Base-by-base conservation (phyloP, 2,888 invertebrate genomes). In the Labia minor region DNA sequence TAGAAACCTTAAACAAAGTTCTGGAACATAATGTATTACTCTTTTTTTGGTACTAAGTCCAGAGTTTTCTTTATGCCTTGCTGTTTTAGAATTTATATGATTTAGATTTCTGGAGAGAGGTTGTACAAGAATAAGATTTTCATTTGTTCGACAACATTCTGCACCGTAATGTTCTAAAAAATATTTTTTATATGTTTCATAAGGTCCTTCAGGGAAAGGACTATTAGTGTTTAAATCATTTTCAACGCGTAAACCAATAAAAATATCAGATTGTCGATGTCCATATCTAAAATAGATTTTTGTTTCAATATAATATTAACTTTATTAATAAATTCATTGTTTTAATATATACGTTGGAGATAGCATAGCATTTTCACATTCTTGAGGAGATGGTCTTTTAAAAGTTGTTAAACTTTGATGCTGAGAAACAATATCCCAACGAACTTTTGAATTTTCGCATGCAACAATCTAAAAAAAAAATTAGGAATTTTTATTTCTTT, bases 21-120 rank as follows among this genome's bases (percentile, higher is more conserved):
- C 98, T 0, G 97, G 95, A 11, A 97, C 83, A 62, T 97, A 82
- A 67, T 88, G 82, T 71, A 0, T 82, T 81, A 18, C 76, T 74
- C 0, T 72, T 37, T 67, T 19, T 0, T 80, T 72, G 3, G 49
- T 8, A 49, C 6, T 8, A 11, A 14, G 6, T 16, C 49, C 49
- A 3, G n/a, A 4, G 49, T 49, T 14, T 10, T 2, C n/a, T 49
- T 49, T 49, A 49, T 49, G 49, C n/a, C 49, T 49, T 14, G 49
- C 4, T 14, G 6, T 14, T n/a, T 16, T 11, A 2, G 49, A 14
- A 11, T 14, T 49, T 11, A 49, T 49, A 49, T 49, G 49, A 49
- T n/a, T 49, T 14, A 49, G 16, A 14, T 11, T n/a, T 11, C n/a
- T n/a, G 2, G 49, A 49, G 14, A 49, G 3, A n/a, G 49, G n/a